Base-by-base conservation (phyloP, 2,888 invertebrate species). In the Eilema depressum region DNA sequence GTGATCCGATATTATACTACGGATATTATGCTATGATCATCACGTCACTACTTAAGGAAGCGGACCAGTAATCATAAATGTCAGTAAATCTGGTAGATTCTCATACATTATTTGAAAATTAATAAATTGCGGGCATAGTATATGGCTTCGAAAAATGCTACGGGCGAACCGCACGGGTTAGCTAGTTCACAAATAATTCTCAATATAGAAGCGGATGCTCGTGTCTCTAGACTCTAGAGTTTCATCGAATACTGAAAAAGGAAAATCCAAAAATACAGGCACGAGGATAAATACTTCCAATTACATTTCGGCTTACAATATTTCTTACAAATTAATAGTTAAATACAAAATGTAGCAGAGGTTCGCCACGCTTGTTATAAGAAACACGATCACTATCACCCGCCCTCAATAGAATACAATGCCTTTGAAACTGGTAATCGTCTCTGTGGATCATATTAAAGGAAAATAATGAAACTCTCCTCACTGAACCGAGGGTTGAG, bases 391-490 rank as follows among this genome's bases (percentile, higher is more conserved):
- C 82, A 76, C 72, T 81, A 84, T 86, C 84, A 78, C 77, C 78
- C 79, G 72, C 72, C 78, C 79, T 82, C 80, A 78, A 82, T 83
- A 83, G 79, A 83, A 77, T 75, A 89, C 86, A 89, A 87, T 87
- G 80, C 78, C 76, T 80, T 80, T 78, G 78, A 77, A 77, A 73
- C 69, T 80, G 75, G 81, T 85, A 85, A 89, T 88, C 80, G 83
- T 74, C 82, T 83, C 80, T 61, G 62, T 74, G 80, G 81, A 86
- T 88, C 83, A 83, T 85, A 85, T 86, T 83, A 85, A 80, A 84
- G 78, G 81, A 83, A 86, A 86, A 86, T 87, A 86, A 87, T 84
- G 83, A 85, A 86, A 85, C 77, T 83, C 80, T 75, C 77, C 76
- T 79, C 82, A 74, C 59, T 57, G 70, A 71, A 68, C 63, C 25